These are phyloP conservation scores for Triops longicaudatus DNA, from an alignment of 1,140 invertebrate species.

Conservation along the genomic window DNA sequence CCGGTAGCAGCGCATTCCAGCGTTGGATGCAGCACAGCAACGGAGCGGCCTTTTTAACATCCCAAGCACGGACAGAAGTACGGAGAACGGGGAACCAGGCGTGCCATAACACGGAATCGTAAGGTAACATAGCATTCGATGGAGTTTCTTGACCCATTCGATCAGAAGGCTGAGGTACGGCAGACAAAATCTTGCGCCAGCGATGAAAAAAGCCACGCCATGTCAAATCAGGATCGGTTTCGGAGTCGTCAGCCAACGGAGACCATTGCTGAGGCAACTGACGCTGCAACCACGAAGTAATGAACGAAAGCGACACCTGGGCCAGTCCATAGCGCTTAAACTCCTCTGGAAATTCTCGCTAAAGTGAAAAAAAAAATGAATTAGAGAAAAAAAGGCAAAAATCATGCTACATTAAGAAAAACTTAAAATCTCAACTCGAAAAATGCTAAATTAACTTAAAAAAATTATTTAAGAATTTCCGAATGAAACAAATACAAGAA, in stretches of 20 bases:
- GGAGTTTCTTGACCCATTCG: background rate
- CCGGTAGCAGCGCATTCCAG: constrained; percentile 71
- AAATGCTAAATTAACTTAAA: too few relatives aligned
- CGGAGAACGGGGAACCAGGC: constrained; percentile 76
- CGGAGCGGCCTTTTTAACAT: constrained; percentile 54
- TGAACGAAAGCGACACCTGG: constrained; percentile 54
- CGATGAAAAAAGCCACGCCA: constrained; percentile 37
- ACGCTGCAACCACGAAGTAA: constrained; percentile 33
- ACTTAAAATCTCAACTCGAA: too few relatives aligned
- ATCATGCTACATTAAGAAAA: too few relatives aligned
- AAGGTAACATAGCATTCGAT: constrained; percentile 53
- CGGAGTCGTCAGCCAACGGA: constrained; percentile 55
- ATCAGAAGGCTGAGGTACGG: background rate
- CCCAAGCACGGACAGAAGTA: constrained; percentile 60
- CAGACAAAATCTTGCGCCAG: constrained; percentile 13
- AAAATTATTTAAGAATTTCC: too few relatives aligned
- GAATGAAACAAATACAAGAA: too few relatives aligned
- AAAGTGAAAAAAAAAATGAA: background rate
- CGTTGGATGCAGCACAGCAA: constrained; percentile 69
- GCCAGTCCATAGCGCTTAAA: constrained; percentile 56
- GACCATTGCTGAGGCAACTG: constrained; percentile 31
- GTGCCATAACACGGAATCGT: constrained; percentile 77
- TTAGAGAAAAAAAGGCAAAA: background rate
- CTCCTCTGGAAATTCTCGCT: constrained; percentile 42
- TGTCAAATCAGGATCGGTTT: constrained; percentile 44